Conservation (phyloP, 2,888 invertebrate species). For the Meghimatium bilineatum region DNA sequence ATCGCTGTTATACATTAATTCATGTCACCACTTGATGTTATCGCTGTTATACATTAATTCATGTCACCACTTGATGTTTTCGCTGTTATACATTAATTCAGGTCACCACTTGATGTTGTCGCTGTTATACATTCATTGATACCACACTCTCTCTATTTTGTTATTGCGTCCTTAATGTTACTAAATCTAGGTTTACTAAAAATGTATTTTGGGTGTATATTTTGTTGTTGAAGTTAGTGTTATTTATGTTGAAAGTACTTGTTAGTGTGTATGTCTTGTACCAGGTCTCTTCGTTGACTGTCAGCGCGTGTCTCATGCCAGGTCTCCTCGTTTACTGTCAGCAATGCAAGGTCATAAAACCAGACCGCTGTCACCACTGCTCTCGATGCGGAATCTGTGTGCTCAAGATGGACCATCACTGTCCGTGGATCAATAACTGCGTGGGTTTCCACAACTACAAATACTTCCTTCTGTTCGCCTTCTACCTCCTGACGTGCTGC, state of each 20-base stretch:
- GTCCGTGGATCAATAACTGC: constrained; percentile 41
- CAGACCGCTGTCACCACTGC: constrained; percentile 43
- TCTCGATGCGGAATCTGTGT: constrained; percentile 21
- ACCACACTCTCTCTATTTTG: too few relatives aligned
- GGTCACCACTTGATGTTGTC: too few relatives aligned
- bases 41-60: too few relatives aligned
- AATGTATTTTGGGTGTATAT: too few relatives aligned
- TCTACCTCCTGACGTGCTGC: constrained; percentile 1
- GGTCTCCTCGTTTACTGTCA: constrained; percentile 22
- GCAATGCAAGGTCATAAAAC: constrained; percentile 30
- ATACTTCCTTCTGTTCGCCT: constrained; percentile 27
- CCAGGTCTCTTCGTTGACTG: not conserved
- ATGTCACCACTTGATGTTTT: too few relatives aligned
- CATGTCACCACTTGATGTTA: too few relatives aligned
- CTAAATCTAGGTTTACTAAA: too few relatives aligned
- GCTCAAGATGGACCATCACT: constrained; percentile 43
- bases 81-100: too few relatives aligned
- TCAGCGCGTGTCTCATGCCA: not conserved
- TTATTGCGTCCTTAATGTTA: too few relatives aligned
- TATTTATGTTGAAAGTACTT: not conserved
- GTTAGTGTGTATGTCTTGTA: not conserved
- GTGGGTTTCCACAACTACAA: constrained; percentile 42
- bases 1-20: too few relatives aligned
- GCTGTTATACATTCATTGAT: too few relatives aligned
- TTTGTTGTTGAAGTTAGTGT: too few relatives aligned